Percentiles rank a stretch among this genome's conserved stretches.
These are phyloP conservation scores for Phalacrocorax brasilianus DNA, from an alignment of 2,113 vertebrate species.

Conservation along the genomic window DNA sequence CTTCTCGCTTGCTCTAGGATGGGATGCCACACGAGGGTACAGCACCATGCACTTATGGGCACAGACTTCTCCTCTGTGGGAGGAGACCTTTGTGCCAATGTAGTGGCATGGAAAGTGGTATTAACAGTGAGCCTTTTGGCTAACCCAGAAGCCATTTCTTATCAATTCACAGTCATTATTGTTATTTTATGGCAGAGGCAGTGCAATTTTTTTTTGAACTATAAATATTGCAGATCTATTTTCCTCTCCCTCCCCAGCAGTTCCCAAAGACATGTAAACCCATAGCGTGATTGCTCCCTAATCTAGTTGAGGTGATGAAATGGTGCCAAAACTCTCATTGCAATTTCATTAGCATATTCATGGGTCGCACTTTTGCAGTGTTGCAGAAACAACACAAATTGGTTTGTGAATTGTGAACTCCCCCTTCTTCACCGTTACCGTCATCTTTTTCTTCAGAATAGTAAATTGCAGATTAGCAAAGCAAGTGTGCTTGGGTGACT, in stretches of 20 bases:
- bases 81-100: not conserved
- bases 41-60: not conserved
- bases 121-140: not conserved
- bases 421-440: conserved; percentile 42
- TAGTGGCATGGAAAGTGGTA: not conserved
- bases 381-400: conserved; percentile 86
- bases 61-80: not conserved
- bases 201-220: conserved; percentile 66
- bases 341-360: conserved; percentile 83
- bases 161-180: conserved; percentile 13
- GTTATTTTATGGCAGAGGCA: conserved; percentile 36
- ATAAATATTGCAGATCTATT: conserved; percentile 59
- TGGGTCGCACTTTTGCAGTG: conserved; percentile 80
- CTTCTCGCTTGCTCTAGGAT: not conserved
- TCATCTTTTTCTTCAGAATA: conserved; percentile 48
- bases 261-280: conserved; percentile 68
- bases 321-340: conserved; percentile 76
- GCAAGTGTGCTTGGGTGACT: conserved; percentile 35
- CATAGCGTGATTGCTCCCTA: conserved; percentile 68
- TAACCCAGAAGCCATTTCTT: not conserved
- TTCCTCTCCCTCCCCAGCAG: conserved; percentile 26
- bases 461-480: conserved; percentile 56
- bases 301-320: conserved; percentile 77
- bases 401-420: conserved; percentile 80
- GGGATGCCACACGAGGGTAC: not conserved